Conservation (phyloP, 2,797 vertebrate genomes). For the Rhinogobio ventralis region DNA sequence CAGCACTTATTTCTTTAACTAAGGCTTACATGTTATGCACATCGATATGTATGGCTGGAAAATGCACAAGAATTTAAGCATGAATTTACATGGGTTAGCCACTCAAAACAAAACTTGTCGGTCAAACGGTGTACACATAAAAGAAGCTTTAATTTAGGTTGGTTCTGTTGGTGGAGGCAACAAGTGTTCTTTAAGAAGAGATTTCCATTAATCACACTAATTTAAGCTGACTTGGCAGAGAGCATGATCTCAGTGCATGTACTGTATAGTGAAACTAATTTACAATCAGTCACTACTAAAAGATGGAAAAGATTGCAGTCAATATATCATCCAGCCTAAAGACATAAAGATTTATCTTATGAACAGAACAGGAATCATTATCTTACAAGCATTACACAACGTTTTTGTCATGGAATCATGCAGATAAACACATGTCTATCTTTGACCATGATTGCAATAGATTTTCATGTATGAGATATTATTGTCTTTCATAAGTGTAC, state of each 20-base stretch:
- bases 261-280: constrained; percentile 14
- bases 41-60: constrained; percentile 41
- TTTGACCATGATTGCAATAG: not conserved
- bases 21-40: constrained; percentile 42
- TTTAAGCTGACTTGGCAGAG: constrained; percentile 21
- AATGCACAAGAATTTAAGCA: constrained; percentile 50
- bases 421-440: not conserved
- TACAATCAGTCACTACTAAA: constrained; percentile 1
- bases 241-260: constrained; percentile 54
- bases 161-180: constrained; percentile 13
- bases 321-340: constrained; percentile 21
- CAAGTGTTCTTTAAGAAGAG: constrained; percentile 22
- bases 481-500: not conserved
- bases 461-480: not conserved
- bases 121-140: constrained; percentile 29
- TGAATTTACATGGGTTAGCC: constrained; percentile 31
- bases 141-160: constrained; percentile 1
- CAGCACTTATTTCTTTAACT: constrained; percentile 40
- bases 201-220: constrained; percentile 6
- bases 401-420: constrained; percentile 7
- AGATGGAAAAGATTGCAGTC: constrained; percentile 2
- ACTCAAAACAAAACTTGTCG: constrained; percentile 18
- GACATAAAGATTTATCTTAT: not conserved
- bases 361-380: not conserved
- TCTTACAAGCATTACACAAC: not conserved